Conservation (phyloP, 2,888 invertebrate species). For the Poecilus cupreus region DNA sequence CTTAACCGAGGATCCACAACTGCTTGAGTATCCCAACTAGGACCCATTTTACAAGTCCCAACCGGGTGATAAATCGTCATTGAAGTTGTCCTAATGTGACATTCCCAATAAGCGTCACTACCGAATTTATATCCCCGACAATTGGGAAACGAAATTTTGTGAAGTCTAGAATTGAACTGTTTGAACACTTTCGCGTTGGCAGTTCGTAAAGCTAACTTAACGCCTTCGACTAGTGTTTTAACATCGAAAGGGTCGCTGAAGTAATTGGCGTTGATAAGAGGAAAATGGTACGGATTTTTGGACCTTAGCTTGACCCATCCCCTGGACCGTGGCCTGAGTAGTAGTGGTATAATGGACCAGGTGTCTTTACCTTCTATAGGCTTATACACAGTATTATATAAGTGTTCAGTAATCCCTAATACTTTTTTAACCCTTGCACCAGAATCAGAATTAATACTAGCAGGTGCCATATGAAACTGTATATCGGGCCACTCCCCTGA, state of each 20-base stretch:
- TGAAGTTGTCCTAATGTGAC: conserved; percentile 88
- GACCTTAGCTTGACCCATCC: conserved; percentile 85
- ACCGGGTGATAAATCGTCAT: conserved; percentile 95
- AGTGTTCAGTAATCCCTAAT: conserved; percentile 85
- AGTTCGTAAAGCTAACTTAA: conserved; percentile 83
- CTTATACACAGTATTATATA: conserved; percentile 86
- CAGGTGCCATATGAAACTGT: conserved; percentile 95
- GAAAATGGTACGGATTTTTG: conserved; percentile 90
- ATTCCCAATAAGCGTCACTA: conserved; percentile 90
- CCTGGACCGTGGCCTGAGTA: conserved; percentile 85
- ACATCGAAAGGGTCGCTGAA: conserved; percentile 88
- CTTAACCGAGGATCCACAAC: conserved; percentile 88
- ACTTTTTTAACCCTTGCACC: conserved; percentile 81
- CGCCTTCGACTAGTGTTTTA: conserved; percentile 88
- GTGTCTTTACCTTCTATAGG: conserved; percentile 86
- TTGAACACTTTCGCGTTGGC: conserved; percentile 86
- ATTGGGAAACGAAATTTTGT: conserved; percentile 85
- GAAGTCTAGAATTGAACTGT: conserved; percentile 86
- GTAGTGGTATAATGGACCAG: conserved; percentile 91
- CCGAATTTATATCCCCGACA: conserved; percentile 83
- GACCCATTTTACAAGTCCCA: conserved; percentile 93
- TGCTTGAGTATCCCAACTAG: conserved; percentile 83
- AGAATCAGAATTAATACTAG: conserved; percentile 88
- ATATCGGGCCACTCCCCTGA: conserved; percentile 90
- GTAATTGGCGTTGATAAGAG: conserved; percentile 94